These are phyloP conservation scores for Casuarius casuarius DNA, from an alignment of 2,113 vertebrate species.

Conservation along the genomic window DNA sequence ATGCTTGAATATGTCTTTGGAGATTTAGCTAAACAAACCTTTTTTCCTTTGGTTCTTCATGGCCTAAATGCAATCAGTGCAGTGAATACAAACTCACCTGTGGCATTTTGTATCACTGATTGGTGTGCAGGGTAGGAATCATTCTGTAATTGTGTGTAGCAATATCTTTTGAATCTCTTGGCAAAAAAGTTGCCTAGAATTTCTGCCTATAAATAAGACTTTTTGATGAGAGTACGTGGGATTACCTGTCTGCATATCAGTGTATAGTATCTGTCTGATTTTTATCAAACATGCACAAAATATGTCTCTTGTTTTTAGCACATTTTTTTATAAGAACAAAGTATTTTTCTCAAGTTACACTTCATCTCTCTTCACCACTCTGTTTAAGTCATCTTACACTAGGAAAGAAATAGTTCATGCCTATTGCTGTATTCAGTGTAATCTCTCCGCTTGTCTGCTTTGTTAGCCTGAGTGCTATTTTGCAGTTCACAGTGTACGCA, in stretches of 20 bases:
- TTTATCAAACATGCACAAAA: neutral
- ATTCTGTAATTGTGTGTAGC: neutral
- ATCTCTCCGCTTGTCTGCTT: neutral
- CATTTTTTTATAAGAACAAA: neutral
- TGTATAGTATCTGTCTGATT: neutral
- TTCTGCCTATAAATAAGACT: neutral
- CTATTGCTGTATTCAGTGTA: neutral
- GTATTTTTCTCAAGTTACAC: neutral
- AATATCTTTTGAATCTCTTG: neutral
- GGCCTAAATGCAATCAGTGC: neutral
- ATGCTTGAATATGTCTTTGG: neutral
- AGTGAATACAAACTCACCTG: neutral
- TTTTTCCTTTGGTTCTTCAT: neutral
- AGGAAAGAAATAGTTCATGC: neutral
- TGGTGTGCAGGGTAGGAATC: neutral
- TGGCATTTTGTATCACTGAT: neutral
- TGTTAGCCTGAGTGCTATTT: neutral
- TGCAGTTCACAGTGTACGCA: neutral
- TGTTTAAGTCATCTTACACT: neutral
- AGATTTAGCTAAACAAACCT: neutral
- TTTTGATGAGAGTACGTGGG: neutral
- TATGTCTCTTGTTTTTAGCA: neutral
- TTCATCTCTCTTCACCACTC: neutral
- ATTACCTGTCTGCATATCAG: neutral
- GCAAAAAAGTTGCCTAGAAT: neutral